phyloP scores from a whole-genome alignment of 2,113 vertebrate genomes.

The Guaruba guarouba region DNA sequence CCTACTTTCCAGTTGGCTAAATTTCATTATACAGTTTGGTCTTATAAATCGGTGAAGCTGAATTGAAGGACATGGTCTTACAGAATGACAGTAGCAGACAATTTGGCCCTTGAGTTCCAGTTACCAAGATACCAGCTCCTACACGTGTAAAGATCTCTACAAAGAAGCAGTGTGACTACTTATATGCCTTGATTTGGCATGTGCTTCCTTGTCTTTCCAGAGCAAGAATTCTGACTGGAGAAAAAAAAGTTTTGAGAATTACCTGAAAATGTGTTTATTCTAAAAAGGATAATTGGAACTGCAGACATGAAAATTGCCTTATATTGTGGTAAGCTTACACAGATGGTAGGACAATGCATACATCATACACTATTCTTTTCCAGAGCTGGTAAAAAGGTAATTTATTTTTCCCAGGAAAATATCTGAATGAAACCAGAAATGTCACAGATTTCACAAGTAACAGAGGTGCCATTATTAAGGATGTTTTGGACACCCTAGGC shows the following conservation, averaged over 20 bases:
- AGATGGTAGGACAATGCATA: neutral
- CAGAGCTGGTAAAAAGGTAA: neutral
- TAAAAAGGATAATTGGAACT: neutral
- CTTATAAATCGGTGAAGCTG: constrained; percentile 44
- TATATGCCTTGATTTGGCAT: neutral
- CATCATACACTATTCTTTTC: neutral
- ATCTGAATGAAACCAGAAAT: constrained; percentile 7
- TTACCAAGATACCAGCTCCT: constrained; percentile 30
- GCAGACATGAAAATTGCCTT: neutral
- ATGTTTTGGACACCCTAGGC: neutral
- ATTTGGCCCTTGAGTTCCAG: constrained; percentile 17
- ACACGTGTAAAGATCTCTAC: neutral
- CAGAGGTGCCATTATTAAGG: neutral
- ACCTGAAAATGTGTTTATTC: neutral
- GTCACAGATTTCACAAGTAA: neutral
- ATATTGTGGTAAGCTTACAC: neutral
- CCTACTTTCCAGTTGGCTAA: constrained; percentile 34
- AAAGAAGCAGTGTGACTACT: neutral
- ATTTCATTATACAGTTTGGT: constrained; percentile 29
- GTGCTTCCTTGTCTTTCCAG: neutral
- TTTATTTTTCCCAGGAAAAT: neutral
- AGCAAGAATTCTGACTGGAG: neutral
- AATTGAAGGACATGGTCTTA: neutral
- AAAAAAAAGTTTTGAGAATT: neutral
- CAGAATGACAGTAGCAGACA: neutral